These are phyloP conservation scores for Eilema depressum DNA, from an alignment of 2,888 invertebrate genomes.

Conservation along the genomic window DNA sequence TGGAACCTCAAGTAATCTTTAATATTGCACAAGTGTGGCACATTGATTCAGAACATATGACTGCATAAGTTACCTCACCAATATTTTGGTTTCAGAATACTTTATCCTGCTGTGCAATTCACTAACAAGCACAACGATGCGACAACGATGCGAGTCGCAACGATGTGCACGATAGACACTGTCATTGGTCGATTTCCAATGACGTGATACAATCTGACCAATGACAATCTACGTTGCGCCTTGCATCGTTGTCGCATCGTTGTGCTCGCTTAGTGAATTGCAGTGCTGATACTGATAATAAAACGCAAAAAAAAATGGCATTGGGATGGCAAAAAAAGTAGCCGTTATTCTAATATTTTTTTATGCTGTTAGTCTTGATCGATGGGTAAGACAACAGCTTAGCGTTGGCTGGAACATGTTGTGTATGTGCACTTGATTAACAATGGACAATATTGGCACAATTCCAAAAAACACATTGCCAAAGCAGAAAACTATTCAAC, in stretches of 20 bases:
- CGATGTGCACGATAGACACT: too few species aligned
- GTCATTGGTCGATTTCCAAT: too few species aligned
- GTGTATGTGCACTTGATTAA: neutral
- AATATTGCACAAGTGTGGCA: constrained; percentile 38
- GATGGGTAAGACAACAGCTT: neutral
- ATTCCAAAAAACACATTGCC: neutral
- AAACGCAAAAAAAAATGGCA: neutral
- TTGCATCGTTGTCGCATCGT: too few species aligned
- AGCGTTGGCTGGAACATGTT: neutral
- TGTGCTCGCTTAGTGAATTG: too few species aligned
- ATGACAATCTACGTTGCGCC: too few species aligned
- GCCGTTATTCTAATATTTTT: neutral
- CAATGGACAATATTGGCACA: neutral
- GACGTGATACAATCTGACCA: too few species aligned
- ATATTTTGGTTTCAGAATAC: constrained; percentile 8
- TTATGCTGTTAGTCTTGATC: neutral
- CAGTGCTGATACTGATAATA: neutral
- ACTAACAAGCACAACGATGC: too few species aligned
- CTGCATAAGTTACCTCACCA: neutral
- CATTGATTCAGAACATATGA: constrained; percentile 12
- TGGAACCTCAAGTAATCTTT: constrained; percentile 27
- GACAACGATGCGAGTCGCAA: too few species aligned
- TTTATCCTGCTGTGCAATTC: too few species aligned
- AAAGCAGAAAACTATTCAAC: neutral
- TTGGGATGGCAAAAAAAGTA: neutral